These are phyloP conservation scores for Xanthorhoe designata DNA, from an alignment of 2,888 invertebrate species.

Conservation along the genomic window DNA sequence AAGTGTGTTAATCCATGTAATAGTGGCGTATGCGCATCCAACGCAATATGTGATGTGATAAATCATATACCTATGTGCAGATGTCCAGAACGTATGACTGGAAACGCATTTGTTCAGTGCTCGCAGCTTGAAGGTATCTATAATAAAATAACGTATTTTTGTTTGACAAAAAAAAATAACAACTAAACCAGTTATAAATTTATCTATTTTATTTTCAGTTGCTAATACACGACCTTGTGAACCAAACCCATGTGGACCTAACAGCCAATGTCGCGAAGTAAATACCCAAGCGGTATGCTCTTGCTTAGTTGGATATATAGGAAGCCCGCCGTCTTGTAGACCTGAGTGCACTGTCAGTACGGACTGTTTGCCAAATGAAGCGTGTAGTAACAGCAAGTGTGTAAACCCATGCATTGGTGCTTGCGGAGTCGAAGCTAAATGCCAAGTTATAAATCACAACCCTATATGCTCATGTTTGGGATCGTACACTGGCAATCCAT, in stretches of 20 bases:
- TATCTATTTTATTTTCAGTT: slow-evolving; percentile 59
- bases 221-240: slow-evolving; percentile 67
- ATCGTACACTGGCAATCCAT: slow-evolving; percentile 90
- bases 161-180: background rate
- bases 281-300: slow-evolving; percentile 91
- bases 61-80: slow-evolving; percentile 91
- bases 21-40: slow-evolving; percentile 88
- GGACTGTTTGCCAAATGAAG: slow-evolving; percentile 90
- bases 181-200: slow-evolving; percentile 10
- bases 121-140: slow-evolving; percentile 70
- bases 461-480: slow-evolving; percentile 91
- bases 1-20: slow-evolving; percentile 90
- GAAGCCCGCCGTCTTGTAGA: slow-evolving; percentile 91
- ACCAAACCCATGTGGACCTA: slow-evolving; percentile 91
- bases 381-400: slow-evolving; percentile 92
- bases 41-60: slow-evolving; percentile 89
- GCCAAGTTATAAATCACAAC: slow-evolving; percentile 92
- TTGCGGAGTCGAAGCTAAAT: slow-evolving; percentile 91
- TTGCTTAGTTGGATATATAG: slow-evolving; percentile 89
- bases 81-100: slow-evolving; percentile 88
- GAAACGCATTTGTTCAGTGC: slow-evolving; percentile 89
- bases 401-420: slow-evolving; percentile 92
- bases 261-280: slow-evolving; percentile 90
- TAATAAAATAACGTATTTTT: background rate
- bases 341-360: slow-evolving; percentile 91